Evolutionary conservation across 1,140 invertebrate genomes (phyloP), one percentile per base, ranked within the genome.

Genomic region (Saccostrea glomerata): DNA sequence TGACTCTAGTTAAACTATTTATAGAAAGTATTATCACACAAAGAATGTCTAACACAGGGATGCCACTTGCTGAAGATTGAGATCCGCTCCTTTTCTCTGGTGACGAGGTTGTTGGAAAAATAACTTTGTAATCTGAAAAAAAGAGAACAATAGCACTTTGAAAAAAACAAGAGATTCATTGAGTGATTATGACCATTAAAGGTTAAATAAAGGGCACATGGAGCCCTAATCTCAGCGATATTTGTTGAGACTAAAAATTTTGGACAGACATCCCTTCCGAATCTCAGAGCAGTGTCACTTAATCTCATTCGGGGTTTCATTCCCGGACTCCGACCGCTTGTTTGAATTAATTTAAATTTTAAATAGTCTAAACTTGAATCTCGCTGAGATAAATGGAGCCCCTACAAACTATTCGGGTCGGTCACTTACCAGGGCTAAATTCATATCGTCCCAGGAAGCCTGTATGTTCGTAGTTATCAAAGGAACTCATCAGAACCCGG

Each of bases 401-500:
- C 47, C 47, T 2, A 2, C 1, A 47, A 47, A 47, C 0, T 47
- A 47, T 47, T 47, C 47, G 47, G 47, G 47, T 47, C 15, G 6
- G 15, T 20, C 2, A 17, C 70, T 73, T 25, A 73, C 70, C 23
- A 30, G 23, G 23, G 23, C 70, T 36, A 30, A 73, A 73, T 36
- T 36, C 70, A 36, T 73, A 73, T 36, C 70, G 70, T 13, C 70
- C 70, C 25, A 73, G 70, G 25, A 73, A 73, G 11, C 70, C 70
- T 9, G 70, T 73, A 25, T 73, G 23, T 30, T 73, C 70, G 25
- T 73, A 73, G 70, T 73, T 73, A 4, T 73, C 70, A 36, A 13
- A 15, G 13, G 70, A 73, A 30, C 25, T 73, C 70, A 73, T 73
- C 70, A 73, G 13, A 4, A 73, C 70, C 70, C 70, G 70, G 70